Percentiles rank a stretch among this genome's conserved stretches.
phyloP scores from a whole-genome alignment of 2,797 vertebrate genomes.

The Phoeniculus purpureus region DNA sequence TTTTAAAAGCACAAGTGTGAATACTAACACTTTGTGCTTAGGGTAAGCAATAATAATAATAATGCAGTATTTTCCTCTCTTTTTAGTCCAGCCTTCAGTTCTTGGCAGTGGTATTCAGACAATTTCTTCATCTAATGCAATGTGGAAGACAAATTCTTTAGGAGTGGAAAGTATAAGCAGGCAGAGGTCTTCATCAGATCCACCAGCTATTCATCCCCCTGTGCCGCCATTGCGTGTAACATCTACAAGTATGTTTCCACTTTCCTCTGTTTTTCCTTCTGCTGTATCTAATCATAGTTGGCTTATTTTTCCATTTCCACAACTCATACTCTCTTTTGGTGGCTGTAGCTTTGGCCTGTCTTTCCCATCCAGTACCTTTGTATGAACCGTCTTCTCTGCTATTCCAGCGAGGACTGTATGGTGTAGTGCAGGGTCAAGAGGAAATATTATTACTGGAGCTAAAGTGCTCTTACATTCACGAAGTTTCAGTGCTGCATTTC shows the following conservation, averaged over 20 bases:
- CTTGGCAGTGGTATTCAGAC: conserved; percentile 84
- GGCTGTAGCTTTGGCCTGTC: conserved; percentile 55
- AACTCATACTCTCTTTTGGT: conserved; percentile 62
- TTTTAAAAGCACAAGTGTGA: conserved; percentile 25
- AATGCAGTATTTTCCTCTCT: conserved; percentile 79
- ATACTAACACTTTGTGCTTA: conserved; percentile 25
- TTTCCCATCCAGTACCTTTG: conserved; percentile 6
- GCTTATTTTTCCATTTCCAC: conserved; percentile 72
- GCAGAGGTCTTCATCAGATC: conserved; percentile 97
- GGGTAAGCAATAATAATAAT: conserved; percentile 70
- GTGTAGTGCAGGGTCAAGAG: neutral
- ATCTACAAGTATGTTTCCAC: conserved; percentile 88
- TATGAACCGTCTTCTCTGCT: conserved; percentile 9
- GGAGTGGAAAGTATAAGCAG: conserved; percentile 86
- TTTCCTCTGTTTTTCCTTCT: conserved; percentile 69
- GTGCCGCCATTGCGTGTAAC: conserved; percentile 89
- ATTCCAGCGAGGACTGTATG: neutral
- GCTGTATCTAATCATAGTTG: conserved; percentile 67
- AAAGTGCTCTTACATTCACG: neutral
- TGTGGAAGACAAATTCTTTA: conserved; percentile 91
- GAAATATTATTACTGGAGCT: neutral
- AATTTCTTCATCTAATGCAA: conserved; percentile 81
- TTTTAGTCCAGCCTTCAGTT: conserved; percentile 87
- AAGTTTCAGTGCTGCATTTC: neutral
- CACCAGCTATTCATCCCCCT: conserved; percentile 96